Conservation (phyloP, 2,888 invertebrate species). For the Tetramorium bicarinatum region DNA sequence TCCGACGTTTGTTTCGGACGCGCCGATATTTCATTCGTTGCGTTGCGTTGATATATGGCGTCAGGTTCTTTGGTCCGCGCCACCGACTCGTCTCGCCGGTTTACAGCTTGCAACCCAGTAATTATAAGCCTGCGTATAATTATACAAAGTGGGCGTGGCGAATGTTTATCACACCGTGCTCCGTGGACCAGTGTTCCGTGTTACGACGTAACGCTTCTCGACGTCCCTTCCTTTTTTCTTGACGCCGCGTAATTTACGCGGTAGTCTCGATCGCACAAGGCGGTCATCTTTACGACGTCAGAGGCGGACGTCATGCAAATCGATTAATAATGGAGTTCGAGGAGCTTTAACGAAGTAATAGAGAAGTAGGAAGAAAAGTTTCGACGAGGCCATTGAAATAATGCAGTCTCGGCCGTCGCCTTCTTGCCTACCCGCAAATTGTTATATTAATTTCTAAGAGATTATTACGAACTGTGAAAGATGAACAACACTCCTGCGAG, state of each 20-base stretch:
- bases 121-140: constrained; percentile 76
- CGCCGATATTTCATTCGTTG: constrained; percentile 65
- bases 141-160: constrained; percentile 79
- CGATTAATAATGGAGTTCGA: constrained; percentile 39
- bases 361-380: constrained; percentile 5
- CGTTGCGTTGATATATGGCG: constrained; percentile 60
- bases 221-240: constrained; percentile 56
- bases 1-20: constrained; percentile 61
- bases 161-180: constrained; percentile 69
- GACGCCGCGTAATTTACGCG: constrained; percentile 51
- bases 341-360: constrained; percentile 14
- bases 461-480: not conserved
- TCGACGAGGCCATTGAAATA: constrained; percentile 27
- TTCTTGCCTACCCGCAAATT: not conserved
- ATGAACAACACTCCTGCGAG: constrained; percentile 2
- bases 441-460: constrained; percentile 10
- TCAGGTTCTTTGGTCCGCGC: constrained; percentile 63
- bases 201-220: constrained; percentile 54
- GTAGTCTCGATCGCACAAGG: constrained; percentile 21
- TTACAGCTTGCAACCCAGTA: constrained; percentile 71
- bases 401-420: no score
- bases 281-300: constrained; percentile 9
- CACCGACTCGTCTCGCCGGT: constrained; percentile 61
- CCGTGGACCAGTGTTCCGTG: constrained; percentile 51
- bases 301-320: constrained; percentile 36